Conservation (phyloP, 2,888 invertebrate genomes). For the Argyra leucocephala region DNA sequence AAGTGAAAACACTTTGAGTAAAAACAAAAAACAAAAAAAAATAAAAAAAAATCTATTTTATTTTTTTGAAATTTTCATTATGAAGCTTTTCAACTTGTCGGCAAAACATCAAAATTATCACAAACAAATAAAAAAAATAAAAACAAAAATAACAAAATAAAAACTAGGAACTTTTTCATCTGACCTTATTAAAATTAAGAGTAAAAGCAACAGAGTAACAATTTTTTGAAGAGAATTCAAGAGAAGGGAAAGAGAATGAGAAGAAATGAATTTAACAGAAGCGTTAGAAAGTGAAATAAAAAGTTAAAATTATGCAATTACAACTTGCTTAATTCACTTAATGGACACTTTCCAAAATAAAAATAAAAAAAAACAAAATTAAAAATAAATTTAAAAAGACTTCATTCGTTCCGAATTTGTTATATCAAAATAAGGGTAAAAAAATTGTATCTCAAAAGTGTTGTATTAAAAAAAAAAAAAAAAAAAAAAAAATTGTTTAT, state of each 20-base stretch:
- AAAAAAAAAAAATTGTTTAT: no score
- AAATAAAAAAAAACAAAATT: background rate
- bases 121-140: no score
- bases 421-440: no score
- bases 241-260: background rate
- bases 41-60: background rate
- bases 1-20: slow-evolving; percentile 2
- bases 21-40: no score
- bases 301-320: background rate
- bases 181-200: background rate
- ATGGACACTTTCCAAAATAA: background rate
- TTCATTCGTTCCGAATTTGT: no score
- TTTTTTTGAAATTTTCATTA: background rate
- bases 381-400: no score
- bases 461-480: no score
- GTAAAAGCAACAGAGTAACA: background rate
- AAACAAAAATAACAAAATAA: no score
- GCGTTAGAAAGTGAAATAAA: background rate
- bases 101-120: background rate
- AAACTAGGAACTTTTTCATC: no score
- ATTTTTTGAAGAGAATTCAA: no score
- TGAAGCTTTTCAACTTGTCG: background rate
- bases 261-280: background rate
- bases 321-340: background rate
- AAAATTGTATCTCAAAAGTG: no score